These are phyloP conservation scores for Norana najaformis DNA, from an alignment of 2,888 invertebrate species.

Conservation along the genomic window DNA sequence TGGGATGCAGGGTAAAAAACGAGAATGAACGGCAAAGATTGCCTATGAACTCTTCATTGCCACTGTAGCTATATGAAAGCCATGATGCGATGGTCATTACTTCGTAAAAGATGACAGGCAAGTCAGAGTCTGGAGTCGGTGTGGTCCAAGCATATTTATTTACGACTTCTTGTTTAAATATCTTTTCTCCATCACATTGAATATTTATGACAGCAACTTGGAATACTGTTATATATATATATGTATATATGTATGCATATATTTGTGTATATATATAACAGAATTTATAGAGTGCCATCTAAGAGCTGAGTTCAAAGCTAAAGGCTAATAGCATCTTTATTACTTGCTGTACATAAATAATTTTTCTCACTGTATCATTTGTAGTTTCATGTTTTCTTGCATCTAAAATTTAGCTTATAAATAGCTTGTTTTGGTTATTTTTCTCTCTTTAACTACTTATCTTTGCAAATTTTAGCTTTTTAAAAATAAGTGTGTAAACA, in stretches of 20 bases:
- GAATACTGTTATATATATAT: background rate
- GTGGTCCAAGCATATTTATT: background rate
- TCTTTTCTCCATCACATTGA: background rate
- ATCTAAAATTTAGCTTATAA: too few species aligned
- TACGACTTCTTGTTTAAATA: background rate
- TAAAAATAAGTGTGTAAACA: too few species aligned
- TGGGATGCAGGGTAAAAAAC: background rate
- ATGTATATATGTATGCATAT: background rate
- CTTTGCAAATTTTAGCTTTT: too few species aligned
- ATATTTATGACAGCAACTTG: background rate
- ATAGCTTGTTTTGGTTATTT: too few species aligned
- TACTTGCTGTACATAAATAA: too few species aligned
- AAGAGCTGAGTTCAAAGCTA: background rate
- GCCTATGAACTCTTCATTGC: background rate
- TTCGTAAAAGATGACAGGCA: background rate
- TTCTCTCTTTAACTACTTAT: too few species aligned
- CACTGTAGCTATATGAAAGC: background rate
- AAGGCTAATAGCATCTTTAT: background rate
- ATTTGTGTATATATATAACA: slow-evolving; percentile 41
- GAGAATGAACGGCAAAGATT: background rate
- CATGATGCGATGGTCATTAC: background rate
- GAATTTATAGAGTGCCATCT: background rate
- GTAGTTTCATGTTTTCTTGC: too few species aligned
- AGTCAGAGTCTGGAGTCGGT: background rate
- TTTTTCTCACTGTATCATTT: too few species aligned